Evolutionary conservation across 2,888 invertebrate species (phyloP).

Genomic region (Standfussiana lucernea): DNA sequence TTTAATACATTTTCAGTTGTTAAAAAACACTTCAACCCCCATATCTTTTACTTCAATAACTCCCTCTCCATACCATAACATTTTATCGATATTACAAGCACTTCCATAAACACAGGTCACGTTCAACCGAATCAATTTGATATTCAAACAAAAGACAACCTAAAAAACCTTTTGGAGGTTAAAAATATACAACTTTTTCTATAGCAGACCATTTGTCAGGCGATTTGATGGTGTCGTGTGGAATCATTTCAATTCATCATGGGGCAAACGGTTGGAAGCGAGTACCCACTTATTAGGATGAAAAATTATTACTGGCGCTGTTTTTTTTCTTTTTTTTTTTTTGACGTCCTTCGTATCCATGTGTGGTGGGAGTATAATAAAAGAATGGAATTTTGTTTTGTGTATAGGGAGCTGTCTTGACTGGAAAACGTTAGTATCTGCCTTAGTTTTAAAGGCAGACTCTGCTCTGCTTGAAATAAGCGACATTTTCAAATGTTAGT

Average conservation of each 20-base stretch:
- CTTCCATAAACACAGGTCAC: slow-evolving; percentile 42
- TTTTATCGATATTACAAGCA: slow-evolving; percentile 47
- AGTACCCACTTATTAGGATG: slow-evolving; percentile 62
- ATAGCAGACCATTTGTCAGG: slow-evolving; percentile 62
- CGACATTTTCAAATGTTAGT: not conserved
- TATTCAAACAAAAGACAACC: slow-evolving; percentile 53
- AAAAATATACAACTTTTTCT: slow-evolving; percentile 51
- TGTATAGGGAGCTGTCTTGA: not conserved
- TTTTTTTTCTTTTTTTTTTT: slow-evolving; percentile 25
- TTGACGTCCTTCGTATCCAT: not conserved
- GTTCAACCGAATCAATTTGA: slow-evolving; percentile 57
- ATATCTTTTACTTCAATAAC: slow-evolving; percentile 32
- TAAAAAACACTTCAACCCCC: slow-evolving; percentile 23
- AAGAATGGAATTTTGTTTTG: not conserved
- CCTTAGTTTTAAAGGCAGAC: not conserved
- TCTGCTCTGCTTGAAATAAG: not conserved
- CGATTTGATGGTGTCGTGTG: slow-evolving; percentile 59
- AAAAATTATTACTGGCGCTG: slow-evolving; percentile 48
- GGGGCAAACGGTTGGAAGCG: slow-evolving; percentile 57
- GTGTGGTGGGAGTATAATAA: not conserved
- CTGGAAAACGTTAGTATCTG: not conserved
- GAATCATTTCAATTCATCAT: slow-evolving; percentile 67
- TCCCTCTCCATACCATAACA: slow-evolving; percentile 8
- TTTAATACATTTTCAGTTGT: not conserved
- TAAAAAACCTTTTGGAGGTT: slow-evolving; percentile 16